Evolutionary conservation across 1,140 invertebrate species (phyloP).

Genomic region (Papilio polyxenes): DNA sequence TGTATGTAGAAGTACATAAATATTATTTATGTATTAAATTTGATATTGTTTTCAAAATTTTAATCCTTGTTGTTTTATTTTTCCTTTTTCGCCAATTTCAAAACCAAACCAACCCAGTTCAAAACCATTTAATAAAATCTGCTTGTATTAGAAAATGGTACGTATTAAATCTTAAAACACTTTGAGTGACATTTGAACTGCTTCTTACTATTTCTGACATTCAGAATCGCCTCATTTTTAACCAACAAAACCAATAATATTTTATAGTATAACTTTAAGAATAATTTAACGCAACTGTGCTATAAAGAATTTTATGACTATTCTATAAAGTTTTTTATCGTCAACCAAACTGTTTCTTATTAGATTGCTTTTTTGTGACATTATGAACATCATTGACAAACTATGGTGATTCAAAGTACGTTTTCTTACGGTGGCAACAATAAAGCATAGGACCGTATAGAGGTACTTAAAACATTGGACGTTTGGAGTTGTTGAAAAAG

Average conservation of each 20-base stretch:
- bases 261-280: slow-evolving; percentile 22
- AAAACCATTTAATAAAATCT: no score
- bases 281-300: slow-evolving; percentile 12
- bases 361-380: neutral
- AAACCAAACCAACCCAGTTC: no score
- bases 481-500: neutral
- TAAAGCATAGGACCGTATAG: neutral
- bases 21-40: slow-evolving; percentile 81
- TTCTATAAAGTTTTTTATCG: slow-evolving; percentile 28
- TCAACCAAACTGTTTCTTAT: slow-evolving; percentile 1
- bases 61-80: slow-evolving; percentile 67
- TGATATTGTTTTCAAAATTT: slow-evolving; percentile 81
- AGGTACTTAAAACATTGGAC: neutral
- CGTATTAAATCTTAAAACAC: neutral
- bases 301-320: slow-evolving; percentile 19
- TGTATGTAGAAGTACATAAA: slow-evolving; percentile 80
- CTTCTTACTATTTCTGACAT: neutral
- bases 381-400: slow-evolving; percentile 1
- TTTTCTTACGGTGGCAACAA: neutral
- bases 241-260: slow-evolving; percentile 17
- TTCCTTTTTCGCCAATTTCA: neutral
- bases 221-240: neutral
- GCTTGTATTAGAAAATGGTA: neutral
- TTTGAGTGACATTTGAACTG: neutral
- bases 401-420: neutral